These are phyloP conservation scores for Chaitophorus viminalis DNA, from an alignment of 2,888 invertebrate species.

Conservation along the genomic window DNA sequence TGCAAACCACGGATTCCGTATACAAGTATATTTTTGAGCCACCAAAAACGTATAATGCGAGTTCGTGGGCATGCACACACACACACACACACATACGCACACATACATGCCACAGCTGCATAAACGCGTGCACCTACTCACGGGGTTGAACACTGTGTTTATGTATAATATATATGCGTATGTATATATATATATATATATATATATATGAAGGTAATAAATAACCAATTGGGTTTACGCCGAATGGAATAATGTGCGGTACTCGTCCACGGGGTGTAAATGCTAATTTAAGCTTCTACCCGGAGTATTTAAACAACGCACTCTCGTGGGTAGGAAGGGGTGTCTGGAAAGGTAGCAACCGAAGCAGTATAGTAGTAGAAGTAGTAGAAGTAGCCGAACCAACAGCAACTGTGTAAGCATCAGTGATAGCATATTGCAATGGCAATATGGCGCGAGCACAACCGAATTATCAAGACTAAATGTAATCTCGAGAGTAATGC, in stretches of 20 bases:
- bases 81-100: neutral
- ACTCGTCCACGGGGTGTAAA: slow-evolving; percentile 42
- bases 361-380: neutral
- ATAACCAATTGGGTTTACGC: slow-evolving; percentile 43
- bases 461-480: slow-evolving; percentile 31
- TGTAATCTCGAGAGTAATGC: slow-evolving; percentile 29
- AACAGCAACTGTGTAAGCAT: neutral
- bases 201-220: neutral
- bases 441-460: neutral
- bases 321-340: neutral
- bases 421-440: neutral
- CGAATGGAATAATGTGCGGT: slow-evolving; percentile 47
- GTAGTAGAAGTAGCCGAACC: too few relatives aligned
- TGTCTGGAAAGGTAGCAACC: neutral
- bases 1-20: neutral
- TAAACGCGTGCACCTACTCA: neutral
- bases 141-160: neutral
- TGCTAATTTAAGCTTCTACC: slow-evolving; percentile 38
- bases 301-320: slow-evolving; percentile 1
- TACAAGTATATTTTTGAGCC: neutral
- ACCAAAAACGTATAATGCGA: neutral
- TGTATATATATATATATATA: neutral
- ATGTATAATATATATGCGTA: neutral
- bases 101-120: neutral
- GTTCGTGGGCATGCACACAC: too few relatives aligned